Evolutionary conservation across 2,797 vertebrate genomes (phyloP), one percentile per base, ranked within the genome.

Genomic region (Cirrhinus mrigala): DNA sequence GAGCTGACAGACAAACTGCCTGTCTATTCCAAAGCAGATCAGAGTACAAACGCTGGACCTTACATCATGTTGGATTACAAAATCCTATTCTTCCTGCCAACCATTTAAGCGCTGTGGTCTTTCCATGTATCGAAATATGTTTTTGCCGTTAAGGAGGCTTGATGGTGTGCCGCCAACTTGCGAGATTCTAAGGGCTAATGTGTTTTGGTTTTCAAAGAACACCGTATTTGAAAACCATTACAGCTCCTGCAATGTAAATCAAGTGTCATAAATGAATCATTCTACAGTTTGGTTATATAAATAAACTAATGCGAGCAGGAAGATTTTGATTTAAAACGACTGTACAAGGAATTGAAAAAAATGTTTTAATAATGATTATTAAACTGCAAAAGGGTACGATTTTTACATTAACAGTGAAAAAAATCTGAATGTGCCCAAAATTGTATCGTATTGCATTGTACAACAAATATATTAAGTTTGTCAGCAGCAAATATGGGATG

Each of bases 181-280:
- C 37, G 27, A 79, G n/a, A 64, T 91, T 91, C 87, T 80, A 46
- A 74, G 73, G 80, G 70, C 79, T 48, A 64, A 90, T 84, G 86
- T 89, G 92, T 88, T 87, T 93, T 90, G 84, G 88, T 82, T 92
- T 85, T 87, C 87, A 92, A 71, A 87, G 91, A 22, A 91, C 91
- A 88, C 87, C 85, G 82, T 92, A 92, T 92, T 94, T 94, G 90
- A 94, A 46, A 81, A 79, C 66, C 78, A 89, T 84, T 85, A 82
- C 40, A 73, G 75, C 40, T 85, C 58, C 70, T 70, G 56, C 50
- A 58, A 69, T 73, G 76, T 83, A 90, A 80, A 85, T 37, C 68
- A 83, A 87, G 79, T 87, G 66, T 91, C 90, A 88, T 92, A 90
- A 92, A 90, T 89, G 88, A 85, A 46, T 54, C 87, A 88, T 90